Conservation (phyloP, 2,113 vertebrate species). For the Silurus glanis region DNA sequence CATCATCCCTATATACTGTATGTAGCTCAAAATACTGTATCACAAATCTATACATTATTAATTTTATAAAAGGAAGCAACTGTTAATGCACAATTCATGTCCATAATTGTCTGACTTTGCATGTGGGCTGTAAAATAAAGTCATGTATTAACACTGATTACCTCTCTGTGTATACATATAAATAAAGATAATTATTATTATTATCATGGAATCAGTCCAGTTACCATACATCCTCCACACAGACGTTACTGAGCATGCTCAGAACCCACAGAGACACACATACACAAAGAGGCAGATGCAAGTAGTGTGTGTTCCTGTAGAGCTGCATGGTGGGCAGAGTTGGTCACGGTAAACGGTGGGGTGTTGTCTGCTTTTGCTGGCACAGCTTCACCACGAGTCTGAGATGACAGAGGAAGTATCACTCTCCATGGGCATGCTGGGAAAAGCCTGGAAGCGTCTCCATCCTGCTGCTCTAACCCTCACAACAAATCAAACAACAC, state of each 20-base stretch:
- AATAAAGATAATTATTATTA: not conserved
- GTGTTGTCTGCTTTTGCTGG: conserved; percentile 61
- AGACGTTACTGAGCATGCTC: conserved; percentile 10
- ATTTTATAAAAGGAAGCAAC: not conserved
- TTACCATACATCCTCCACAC: not conserved
- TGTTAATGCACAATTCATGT: not conserved
- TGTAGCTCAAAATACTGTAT: not conserved
- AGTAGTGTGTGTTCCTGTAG: conserved; percentile 40
- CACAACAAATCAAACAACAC: conserved; percentile 73
- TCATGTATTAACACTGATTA: not conserved
- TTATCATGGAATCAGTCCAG: not conserved
- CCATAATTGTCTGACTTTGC: not conserved
- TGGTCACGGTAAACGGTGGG: conserved; percentile 66
- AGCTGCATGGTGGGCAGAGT: conserved; percentile 46
- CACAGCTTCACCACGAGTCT: conserved; percentile 62
- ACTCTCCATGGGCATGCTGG: conserved; percentile 70
- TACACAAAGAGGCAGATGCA: conserved; percentile 31
- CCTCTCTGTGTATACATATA: not conserved
- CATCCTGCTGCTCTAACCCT: conserved; percentile 68
- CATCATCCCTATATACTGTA: not conserved
- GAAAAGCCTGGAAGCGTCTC: conserved; percentile 71
- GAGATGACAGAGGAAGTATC: conserved; percentile 71
- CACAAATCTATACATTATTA: not conserved
- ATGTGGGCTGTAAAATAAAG: not conserved
- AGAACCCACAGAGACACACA: conserved; percentile 26